Evolutionary conservation across 2,113 vertebrate genomes (phyloP).

Genomic region (Colaptes auratus): DNA sequence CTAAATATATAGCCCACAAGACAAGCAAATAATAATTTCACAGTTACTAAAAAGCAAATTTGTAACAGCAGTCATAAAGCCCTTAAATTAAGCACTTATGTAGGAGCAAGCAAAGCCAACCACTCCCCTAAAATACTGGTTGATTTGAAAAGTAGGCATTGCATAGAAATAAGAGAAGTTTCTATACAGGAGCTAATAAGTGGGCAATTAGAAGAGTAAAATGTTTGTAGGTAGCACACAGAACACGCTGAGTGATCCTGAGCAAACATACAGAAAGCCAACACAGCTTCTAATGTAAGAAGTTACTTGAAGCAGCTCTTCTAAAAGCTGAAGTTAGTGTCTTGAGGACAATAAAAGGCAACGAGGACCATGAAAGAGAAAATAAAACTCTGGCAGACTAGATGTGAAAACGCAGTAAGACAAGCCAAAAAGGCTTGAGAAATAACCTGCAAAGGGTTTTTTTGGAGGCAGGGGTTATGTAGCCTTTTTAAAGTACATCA

Average conservation of each 20-base stretch:
- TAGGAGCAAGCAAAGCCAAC: not conserved
- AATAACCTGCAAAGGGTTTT: not conserved
- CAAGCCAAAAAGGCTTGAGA: not conserved
- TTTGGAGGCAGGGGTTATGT: too few species aligned
- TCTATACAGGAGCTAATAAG: not conserved
- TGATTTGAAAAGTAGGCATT: not conserved
- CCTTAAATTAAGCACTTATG: not conserved
- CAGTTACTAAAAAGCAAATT: not conserved
- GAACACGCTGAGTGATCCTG: not conserved
- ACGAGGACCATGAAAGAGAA: not conserved
- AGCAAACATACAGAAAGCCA: not conserved
- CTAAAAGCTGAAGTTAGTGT: not conserved
- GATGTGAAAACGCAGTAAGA: not conserved
- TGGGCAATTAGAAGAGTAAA: not conserved
- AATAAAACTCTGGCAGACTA: not conserved
- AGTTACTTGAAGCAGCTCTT: not conserved
- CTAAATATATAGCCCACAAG: not conserved
- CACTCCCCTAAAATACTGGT: not conserved
- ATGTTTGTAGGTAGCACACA: not conserved
- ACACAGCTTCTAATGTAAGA: not conserved
- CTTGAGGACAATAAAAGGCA: not conserved
- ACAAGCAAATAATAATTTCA: not conserved
- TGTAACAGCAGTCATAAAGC: not conserved
- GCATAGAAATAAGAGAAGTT: not conserved
- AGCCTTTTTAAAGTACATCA: not conserved